Conservation (phyloP, 2,113 vertebrate genomes). For the Corythaixoides concolor region DNA sequence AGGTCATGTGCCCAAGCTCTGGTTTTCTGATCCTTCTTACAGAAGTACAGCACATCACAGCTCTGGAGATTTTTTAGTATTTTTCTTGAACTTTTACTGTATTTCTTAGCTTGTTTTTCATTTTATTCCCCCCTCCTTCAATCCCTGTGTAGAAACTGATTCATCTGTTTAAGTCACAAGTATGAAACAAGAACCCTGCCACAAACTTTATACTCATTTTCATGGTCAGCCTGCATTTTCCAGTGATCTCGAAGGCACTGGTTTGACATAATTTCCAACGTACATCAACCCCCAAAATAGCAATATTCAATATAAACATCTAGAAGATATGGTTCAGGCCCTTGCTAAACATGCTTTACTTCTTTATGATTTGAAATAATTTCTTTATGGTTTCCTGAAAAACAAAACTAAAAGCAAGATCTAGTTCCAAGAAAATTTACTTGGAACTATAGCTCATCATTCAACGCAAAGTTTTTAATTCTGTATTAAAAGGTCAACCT, state of each 20-base stretch:
- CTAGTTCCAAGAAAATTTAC: background rate
- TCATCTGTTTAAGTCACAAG: background rate
- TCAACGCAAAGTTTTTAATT: background rate
- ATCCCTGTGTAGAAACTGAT: background rate
- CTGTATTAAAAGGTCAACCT: background rate
- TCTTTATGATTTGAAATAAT: background rate
- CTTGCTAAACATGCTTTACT: background rate
- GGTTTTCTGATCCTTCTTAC: constrained; percentile 5
- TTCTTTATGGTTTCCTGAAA: background rate
- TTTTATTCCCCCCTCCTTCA: background rate
- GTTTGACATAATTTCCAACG: background rate
- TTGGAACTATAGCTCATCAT: background rate
- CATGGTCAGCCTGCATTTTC: background rate
- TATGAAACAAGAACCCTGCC: background rate
- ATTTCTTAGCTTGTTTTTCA: background rate
- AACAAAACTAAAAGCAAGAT: background rate
- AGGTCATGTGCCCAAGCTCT: constrained; percentile 21
- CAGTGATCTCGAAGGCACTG: background rate
- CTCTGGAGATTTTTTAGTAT: background rate
- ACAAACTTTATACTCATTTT: background rate
- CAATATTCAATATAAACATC: background rate
- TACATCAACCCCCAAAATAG: background rate
- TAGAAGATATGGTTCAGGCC: background rate
- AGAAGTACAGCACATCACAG: background rate
- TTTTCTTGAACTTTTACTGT: background rate